Conservation (phyloP, 2,888 invertebrate species). For the Parapristionchus giblindavisi region DNA sequence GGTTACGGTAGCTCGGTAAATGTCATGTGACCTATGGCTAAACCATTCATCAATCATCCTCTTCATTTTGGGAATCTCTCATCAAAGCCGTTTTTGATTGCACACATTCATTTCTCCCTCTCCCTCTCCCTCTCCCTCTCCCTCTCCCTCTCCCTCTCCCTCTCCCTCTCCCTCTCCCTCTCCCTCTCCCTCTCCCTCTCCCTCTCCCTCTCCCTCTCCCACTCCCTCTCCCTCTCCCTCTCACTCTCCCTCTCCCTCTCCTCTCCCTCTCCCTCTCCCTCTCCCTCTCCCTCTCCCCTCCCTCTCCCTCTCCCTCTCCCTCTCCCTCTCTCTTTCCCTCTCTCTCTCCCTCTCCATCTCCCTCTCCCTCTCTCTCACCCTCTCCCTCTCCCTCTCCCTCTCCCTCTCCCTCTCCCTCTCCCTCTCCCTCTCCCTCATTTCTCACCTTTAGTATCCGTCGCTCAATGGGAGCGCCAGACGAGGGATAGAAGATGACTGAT, state of each 20-base stretch:
- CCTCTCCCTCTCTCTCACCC: not conserved
- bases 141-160: too few species aligned
- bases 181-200: not conserved
- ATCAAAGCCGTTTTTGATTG: not conserved
- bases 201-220: not conserved
- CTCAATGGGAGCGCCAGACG: not conserved
- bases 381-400: not conserved
- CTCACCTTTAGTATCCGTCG: slow-evolving; percentile 15
- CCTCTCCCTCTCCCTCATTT: not conserved
- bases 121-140: too few species aligned
- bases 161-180: not conserved
- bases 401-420: not conserved
- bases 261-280: not conserved
- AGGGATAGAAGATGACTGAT: not conserved
- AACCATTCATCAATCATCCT: too few species aligned
- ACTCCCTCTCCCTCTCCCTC: not conserved
- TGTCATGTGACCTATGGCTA: too few species aligned
- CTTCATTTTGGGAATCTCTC: too few species aligned
- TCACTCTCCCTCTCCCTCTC: not conserved
- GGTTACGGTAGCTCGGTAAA: too few species aligned
- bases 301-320: not conserved
- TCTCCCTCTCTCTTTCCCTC: not conserved
- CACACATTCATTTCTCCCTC: not conserved
- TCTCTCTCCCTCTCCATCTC: not conserved
- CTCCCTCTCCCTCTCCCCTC: not conserved